Evolutionary conservation across 2,113 vertebrate species (phyloP).

Genomic region (Sciurus niger): DNA sequence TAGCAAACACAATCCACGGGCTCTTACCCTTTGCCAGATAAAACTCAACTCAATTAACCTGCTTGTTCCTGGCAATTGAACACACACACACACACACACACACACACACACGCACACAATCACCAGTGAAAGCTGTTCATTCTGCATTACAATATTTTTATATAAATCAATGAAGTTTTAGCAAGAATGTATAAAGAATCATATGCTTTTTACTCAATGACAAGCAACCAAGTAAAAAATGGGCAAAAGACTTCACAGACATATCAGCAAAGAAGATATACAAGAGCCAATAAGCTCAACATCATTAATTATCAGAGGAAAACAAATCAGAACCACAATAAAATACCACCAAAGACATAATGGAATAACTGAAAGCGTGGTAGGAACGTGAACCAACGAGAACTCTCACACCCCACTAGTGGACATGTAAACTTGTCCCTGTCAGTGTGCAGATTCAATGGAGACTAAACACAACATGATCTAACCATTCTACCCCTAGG

Average conservation of each 20-base stretch:
- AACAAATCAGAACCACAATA: background rate
- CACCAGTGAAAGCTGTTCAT: too few relatives aligned
- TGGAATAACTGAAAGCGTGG: background rate
- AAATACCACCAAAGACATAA: background rate
- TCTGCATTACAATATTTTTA: too few relatives aligned
- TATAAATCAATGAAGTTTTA: background rate
- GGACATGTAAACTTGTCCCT: background rate
- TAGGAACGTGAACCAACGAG: background rate
- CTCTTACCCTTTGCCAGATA: too few relatives aligned
- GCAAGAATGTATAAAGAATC: background rate
- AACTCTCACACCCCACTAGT: background rate
- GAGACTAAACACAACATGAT: background rate
- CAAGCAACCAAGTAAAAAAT: background rate
- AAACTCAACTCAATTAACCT: too few relatives aligned
- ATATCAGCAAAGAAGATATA: background rate
- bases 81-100: too few relatives aligned
- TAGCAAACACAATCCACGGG: background rate
- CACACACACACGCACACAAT: too few relatives aligned
- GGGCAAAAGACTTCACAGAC: background rate
- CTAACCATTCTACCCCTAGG: background rate
- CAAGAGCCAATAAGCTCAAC: background rate
- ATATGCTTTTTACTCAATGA: background rate
- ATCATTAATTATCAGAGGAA: background rate
- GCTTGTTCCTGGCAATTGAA: too few relatives aligned
- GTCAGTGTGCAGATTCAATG: too few relatives aligned